Evolutionary conservation across 2,888 invertebrate species (phyloP).

Genomic region (Orgyia antiqua): DNA sequence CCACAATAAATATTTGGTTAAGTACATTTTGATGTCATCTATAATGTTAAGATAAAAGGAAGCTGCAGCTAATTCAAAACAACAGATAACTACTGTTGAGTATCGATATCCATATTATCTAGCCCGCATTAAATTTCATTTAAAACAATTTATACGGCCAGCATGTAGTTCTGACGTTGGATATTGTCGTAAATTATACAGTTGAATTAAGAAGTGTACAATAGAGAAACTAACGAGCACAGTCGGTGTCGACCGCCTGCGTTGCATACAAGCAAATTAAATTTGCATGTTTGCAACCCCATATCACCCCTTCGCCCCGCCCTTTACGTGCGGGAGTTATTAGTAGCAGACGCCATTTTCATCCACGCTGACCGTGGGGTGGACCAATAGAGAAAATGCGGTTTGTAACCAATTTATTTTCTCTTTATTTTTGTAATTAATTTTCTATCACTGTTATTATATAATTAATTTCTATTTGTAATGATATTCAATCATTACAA

Average conservation of each 20-base stretch:
- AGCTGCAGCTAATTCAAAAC: constrained; percentile 1
- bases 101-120: constrained; percentile 11
- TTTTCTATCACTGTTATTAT: too few relatives aligned
- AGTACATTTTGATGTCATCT: too few relatives aligned
- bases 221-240: constrained; percentile 59
- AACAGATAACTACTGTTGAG: constrained; percentile 3
- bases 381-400: constrained; percentile 31
- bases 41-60: not conserved
- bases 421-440: constrained; percentile 20
- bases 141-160: constrained; percentile 64
- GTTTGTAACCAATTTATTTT: constrained; percentile 41
- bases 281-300: constrained; percentile 72
- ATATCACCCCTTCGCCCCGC: constrained; percentile 43
- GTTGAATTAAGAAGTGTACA: constrained; percentile 72
- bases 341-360: constrained; percentile 52
- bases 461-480: too few relatives aligned
- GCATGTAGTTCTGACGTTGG: constrained; percentile 32
- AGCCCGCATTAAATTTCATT: constrained; percentile 72
- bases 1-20: too few relatives aligned
- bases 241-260: constrained; percentile 53
- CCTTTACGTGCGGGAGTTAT: constrained; percentile 35
- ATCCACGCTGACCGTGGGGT: constrained; percentile 31
- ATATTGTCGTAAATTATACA: constrained; percentile 60
- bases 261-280: constrained; percentile 59
- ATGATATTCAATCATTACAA: too few relatives aligned